Base-by-base conservation (phyloP, 2,113 vertebrate genomes). In the Glareola pratincola region DNA sequence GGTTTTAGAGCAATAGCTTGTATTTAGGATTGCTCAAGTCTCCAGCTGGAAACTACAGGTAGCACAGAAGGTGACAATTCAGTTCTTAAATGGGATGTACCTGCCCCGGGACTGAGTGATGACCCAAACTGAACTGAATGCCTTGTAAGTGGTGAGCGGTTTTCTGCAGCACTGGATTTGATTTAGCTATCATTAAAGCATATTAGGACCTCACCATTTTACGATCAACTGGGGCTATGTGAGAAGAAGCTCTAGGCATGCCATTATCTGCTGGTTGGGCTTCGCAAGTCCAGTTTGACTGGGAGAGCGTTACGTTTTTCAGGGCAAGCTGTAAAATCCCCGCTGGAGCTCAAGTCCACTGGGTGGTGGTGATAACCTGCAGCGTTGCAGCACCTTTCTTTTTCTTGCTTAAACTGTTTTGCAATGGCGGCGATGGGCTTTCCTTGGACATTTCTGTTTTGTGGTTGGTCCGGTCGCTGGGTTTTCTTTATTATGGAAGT, bases 101-200 rank as follows among this genome's bases (percentile, higher is more conserved):
- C 18, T n/a, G 3, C 22, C 43, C 47, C 8, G 17, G 37, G 19
- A 87, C 12, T 0, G 0, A 11, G 64, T 67, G 88, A 60, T 34
- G 34, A 66, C 64, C 54, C n/a, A 21, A 80, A 47, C 17, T 48
- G 78, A 90, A 59, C 3, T 29, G 36, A 76, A 43, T 3, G 2
- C 30, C 34, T 68, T 43, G 5, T 43, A 72, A 53, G 32, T 14
- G 32, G 20, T 29, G 21, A 88, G 59, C 0, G 1, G 13, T 10
- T 66, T 82, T 81, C 67, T 72, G 53, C 60, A 30, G 45, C 8
- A 36, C 34, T 76, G 30, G 14, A 84, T 95, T 92, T 64, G 36
- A n/a, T 71, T 37, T 16, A 39, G 19, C 30, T 71, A 24, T 51
- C 10, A 7, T 39, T 77, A 64, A 60, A 77, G 14, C 13, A 9